Base-by-base conservation (phyloP, 2,888 invertebrate species). In the Eupithecia dodoneata region DNA sequence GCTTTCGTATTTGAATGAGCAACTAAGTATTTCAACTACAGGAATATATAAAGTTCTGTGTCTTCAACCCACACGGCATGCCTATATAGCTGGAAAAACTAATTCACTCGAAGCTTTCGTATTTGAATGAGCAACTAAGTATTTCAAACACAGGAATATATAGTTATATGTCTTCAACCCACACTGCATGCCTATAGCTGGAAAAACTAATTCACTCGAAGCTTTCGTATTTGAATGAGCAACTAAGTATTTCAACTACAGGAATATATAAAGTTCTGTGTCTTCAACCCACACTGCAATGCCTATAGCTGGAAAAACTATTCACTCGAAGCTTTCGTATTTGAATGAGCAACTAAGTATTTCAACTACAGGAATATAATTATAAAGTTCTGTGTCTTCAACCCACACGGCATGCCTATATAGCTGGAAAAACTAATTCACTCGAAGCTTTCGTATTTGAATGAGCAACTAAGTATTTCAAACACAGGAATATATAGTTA, bases 321-420 rank as follows among this genome's bases (percentile, higher is more conserved):
- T 73, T 76, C 47, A 65, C 41, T 45, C 30, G 71, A 71, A 73
- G 63, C 74, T 76, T 75, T 79, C 71, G 79, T 81, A 80, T 78
- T 80, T 80, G 79, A 80, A 81, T 76, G 81, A 78, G 76, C 66
- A 75, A 83, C 84, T 82, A 93, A n/a, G n/a, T n/a, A n/a, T n/a
- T n/a, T n/a, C n/a, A n/a, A n/a, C n/a, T n/a, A n/a, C n/a, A n/a
- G n/a, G n/a, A n/a, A n/a, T n/a, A n/a, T n/a, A n/a, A n/a, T n/a
- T n/a, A n/a, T n/a, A n/a, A n/a, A n/a, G n/a, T n/a, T n/a, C n/a
- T n/a, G n/a, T n/a, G n/a, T n/a, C 59, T n/a, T 59, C 59, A 59
- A 59, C 9, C 55, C 13, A 66, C 65, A 66, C 66, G 42, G 42
- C 66, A 59, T 42, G 2, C 45, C 69, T 10, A 45, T 30, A 18